Base-by-base conservation (phyloP, 2,797 vertebrate genomes). In the Falco concolor region DNA sequence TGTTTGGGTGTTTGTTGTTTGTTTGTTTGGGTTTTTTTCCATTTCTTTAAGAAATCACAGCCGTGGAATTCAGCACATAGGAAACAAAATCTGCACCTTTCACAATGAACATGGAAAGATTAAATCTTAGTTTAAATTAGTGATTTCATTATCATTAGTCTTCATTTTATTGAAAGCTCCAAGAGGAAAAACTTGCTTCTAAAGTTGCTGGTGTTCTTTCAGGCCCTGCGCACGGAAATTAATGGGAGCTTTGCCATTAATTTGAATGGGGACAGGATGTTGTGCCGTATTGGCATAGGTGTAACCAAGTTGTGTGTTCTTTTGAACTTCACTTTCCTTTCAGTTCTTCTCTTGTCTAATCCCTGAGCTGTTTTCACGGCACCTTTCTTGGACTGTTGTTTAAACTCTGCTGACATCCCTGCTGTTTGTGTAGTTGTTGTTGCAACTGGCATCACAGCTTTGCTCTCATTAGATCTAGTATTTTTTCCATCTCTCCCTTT, bases 261-360 rank as follows among this genome's bases (percentile, higher is more conserved):
- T 90, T 80, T 82, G 45, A 87, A 84, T 25, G 54, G 32, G 76
- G 84, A 93, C 95, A 95, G 93, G 93, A 97, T 95, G 91, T 97
- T 87, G 83, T 94, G 87, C 94, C 19, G 32, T 89, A 65, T 17
- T 95, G 96, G 95, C 96, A 94, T 92, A 92, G 82, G 60, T 87
- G 96, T 75, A 95, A 93, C 30, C 72, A 74, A 77, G 56, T 70
- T 49, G 60, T 76, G 32, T 3, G 4, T 73, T 94, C 93, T 90
- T 96, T 91, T 94, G 85, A 94, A 80, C 87, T 91, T 93, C 24
- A n/a, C 82, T 84, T 91, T 84, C 85, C 83, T 95, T 91, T 82
- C 47, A 50, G 38, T 52, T 83, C 67, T 74, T 74, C 44, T 12
- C 47, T 87, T 69, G 45, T 57, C 69, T 80, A 32, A 38, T 54